Percentiles rank a stretch among this genome's conserved stretches.
Evolutionary conservation across 2,888 invertebrate species (phyloP).

Genomic region (Orchesellides sinensis): DNA sequence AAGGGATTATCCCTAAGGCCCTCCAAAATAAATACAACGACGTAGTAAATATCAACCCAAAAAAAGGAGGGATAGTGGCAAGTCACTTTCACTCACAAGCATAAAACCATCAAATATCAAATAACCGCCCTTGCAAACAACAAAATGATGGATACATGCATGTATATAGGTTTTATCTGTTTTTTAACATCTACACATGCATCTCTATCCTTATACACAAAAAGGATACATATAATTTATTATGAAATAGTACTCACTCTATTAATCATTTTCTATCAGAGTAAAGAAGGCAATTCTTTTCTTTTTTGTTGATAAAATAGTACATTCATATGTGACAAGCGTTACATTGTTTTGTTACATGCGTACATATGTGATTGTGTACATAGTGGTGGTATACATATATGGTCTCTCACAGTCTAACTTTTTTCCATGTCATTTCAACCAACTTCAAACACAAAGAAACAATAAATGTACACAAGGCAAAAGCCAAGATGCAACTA

Average conservation of each 20-base stretch:
- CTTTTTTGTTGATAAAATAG: background rate
- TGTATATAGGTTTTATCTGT: background rate
- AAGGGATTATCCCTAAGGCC: conserved; percentile 51
- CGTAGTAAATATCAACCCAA: conserved; percentile 32
- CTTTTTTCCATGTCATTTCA: background rate
- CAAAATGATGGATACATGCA: conserved; percentile 34
- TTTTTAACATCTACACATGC: background rate
- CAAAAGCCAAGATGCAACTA: conserved; percentile 16
- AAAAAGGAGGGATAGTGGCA: conserved; percentile 1
- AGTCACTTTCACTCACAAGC: conserved; percentile 8
- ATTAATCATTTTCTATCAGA: conserved; percentile 16
- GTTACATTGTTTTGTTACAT: too few species aligned
- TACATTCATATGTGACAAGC: background rate
- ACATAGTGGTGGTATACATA: background rate
- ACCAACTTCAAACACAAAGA: background rate
- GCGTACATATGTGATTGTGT: background rate
- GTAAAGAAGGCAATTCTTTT: background rate
- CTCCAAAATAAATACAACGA: conserved; percentile 12
- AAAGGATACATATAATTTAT: conserved; percentile 21
- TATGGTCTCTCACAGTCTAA: background rate
- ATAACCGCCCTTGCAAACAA: conserved; percentile 36
- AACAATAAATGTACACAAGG: background rate
- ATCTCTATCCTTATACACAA: background rate
- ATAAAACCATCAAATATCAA: conserved; percentile 10
- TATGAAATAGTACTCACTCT: background rate